A percentile compares a stretch with the other conserved stretches of the same genome.
phyloP scores from a whole-genome alignment of 2,113 vertebrate genomes.

The Rhabdomys dilectus region DNA sequence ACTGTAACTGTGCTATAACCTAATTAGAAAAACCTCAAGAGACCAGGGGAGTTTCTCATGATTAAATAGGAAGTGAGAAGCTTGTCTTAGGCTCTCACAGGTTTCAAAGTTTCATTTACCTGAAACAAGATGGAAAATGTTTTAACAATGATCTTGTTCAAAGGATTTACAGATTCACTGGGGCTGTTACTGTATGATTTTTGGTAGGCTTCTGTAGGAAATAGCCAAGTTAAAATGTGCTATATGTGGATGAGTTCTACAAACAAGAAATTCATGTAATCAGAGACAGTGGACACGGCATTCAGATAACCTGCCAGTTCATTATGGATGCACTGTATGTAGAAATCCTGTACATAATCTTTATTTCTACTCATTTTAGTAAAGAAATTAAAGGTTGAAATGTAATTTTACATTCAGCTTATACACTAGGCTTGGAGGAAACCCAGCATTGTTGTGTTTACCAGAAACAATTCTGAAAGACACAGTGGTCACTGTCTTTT shows the following conservation, averaged over 20 bases:
- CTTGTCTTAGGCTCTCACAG: slow-evolving; percentile 12
- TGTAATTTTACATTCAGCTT: slow-evolving; percentile 49
- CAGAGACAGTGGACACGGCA: slow-evolving; percentile 19
- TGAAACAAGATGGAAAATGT: slow-evolving; percentile 40
- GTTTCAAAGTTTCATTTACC: slow-evolving; percentile 56
- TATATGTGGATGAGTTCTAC: background rate
- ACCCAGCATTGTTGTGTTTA: background rate
- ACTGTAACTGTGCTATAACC: slow-evolving; percentile 38
- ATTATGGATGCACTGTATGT: background rate
- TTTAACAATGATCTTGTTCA: background rate
- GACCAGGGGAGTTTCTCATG: slow-evolving; percentile 47
- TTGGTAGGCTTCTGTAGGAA: background rate
- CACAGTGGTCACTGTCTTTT: background rate
- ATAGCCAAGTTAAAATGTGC: background rate
- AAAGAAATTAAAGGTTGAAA: slow-evolving; percentile 45
- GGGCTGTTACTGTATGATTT: background rate
- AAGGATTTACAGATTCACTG: slow-evolving; percentile 11
- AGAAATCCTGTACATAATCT: background rate
- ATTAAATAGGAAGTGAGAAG: slow-evolving; percentile 60
- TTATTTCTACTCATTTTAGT: background rate
- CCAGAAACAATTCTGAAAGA: background rate
- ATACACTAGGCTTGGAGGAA: background rate
- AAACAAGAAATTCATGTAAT: background rate
- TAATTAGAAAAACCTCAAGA: slow-evolving; percentile 71
- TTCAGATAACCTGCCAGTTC: background rate